Evolutionary conservation across 2,888 invertebrate genomes (phyloP).

Genomic region (Geophilus truncorum): DNA sequence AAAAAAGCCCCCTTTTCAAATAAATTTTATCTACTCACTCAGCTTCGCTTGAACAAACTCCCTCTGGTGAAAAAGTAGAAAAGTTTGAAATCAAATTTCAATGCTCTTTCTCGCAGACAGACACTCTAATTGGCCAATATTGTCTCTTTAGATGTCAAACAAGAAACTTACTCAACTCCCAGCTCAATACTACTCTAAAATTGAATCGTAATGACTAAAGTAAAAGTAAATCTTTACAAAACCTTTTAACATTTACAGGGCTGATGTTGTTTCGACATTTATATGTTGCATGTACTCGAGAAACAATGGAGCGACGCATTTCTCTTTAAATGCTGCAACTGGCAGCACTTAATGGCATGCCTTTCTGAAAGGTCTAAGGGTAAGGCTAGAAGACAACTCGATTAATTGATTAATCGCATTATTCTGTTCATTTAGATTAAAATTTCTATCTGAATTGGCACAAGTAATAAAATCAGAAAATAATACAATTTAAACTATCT

Average conservation of each 20-base stretch:
- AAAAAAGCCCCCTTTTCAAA: background rate
- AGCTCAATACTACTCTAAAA: background rate
- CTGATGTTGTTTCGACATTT: too few relatives aligned
- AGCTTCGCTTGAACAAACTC: background rate
- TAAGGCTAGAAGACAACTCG: background rate
- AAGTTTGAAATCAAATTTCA: constrained; percentile 7
- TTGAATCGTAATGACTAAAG: background rate
- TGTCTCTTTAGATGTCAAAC: background rate
- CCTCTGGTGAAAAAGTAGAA: background rate
- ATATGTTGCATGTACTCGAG: too few relatives aligned
- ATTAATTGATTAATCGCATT: background rate
- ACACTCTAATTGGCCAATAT: constrained; percentile 3
- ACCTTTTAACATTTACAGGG: background rate
- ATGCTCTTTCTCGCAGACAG: background rate
- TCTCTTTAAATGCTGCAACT: too few relatives aligned
- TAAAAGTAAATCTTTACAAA: background rate
- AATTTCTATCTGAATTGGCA: background rate
- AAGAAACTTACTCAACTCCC: background rate
- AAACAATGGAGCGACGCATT: too few relatives aligned
- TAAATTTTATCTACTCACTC: constrained; percentile 16
- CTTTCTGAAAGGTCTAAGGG: background rate
- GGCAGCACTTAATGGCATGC: background rate
- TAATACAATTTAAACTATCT: background rate
- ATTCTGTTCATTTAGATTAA: background rate
- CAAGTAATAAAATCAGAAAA: background rate